These are phyloP conservation scores for Triplophysa yarkandensis DNA, from an alignment of 2,797 vertebrate genomes.

Conservation along the genomic window DNA sequence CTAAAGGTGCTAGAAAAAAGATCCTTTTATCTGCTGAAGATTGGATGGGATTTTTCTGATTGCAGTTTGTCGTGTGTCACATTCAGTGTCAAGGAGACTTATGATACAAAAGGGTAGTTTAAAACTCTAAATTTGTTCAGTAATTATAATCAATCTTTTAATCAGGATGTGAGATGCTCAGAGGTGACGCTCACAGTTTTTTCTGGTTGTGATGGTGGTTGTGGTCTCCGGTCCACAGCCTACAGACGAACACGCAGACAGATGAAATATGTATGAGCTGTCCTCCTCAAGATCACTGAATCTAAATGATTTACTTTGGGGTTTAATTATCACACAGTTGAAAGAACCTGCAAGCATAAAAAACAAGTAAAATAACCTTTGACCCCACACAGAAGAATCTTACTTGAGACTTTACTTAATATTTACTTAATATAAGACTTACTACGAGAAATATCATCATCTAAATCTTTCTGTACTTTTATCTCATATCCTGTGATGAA, in stretches of 20 bases:
- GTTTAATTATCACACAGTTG: constrained; percentile 63
- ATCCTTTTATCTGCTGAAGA: too few species aligned
- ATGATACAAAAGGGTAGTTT: too few species aligned
- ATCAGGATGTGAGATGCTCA: too few species aligned
- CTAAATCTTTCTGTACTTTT: constrained; percentile 35
- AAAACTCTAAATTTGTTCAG: too few species aligned
- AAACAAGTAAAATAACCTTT: neutral
- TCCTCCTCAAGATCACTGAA: constrained; percentile 68
- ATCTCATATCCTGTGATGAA: constrained; percentile 81
- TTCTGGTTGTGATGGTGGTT: constrained; percentile 56
- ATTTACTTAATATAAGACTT: neutral
- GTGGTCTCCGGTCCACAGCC: constrained; percentile 65
- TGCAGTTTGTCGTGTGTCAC: too few species aligned
- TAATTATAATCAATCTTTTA: too few species aligned
- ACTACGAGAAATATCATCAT: constrained; percentile 2
- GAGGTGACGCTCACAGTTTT: constrained; percentile 59
- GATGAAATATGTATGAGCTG: constrained; percentile 68
- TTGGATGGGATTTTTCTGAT: too few species aligned
- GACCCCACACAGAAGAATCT: neutral
- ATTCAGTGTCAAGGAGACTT: too few species aligned
- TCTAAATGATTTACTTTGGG: constrained; percentile 67
- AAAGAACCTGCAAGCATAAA: neutral
- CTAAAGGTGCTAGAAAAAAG: too few species aligned
- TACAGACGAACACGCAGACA: constrained; percentile 73
- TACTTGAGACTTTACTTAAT: neutral